Evolutionary conservation across 30 jellyfish, hydroid and myxozoan species (phyloP).

Genomic region (Aurelia sp.): DNA sequence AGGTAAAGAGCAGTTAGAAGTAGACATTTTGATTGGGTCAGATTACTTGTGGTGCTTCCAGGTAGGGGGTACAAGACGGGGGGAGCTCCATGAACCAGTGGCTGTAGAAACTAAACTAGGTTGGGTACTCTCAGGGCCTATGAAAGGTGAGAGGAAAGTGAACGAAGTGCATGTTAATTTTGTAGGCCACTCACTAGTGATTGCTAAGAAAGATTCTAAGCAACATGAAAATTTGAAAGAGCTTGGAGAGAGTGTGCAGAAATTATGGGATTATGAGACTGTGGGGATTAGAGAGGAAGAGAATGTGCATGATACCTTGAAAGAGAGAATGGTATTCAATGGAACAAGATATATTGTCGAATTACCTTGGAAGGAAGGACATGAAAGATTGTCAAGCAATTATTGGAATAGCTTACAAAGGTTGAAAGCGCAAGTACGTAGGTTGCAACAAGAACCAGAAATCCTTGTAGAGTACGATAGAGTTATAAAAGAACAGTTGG

Average conservation of each 20-base stretch:
- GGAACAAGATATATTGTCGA: constrained; percentile 4
- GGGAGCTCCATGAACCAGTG: neutral
- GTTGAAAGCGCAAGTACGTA: constrained; percentile 18
- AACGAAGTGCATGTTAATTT: neutral
- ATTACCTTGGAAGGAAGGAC: constrained; percentile 41
- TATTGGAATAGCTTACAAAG: constrained; percentile 4
- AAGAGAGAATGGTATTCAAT: neutral
- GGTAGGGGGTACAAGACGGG: neutral
- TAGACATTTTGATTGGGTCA: neutral
- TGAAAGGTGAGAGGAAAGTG: neutral
- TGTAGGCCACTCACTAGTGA: neutral
- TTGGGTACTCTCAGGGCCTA: neutral
- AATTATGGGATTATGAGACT: too few relatives aligned
- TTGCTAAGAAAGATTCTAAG: neutral
- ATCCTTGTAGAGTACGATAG: constrained; percentile 2
- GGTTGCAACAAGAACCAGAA: constrained; percentile 22
- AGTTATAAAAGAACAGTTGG: constrained; percentile 19
- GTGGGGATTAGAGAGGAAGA: too few relatives aligned
- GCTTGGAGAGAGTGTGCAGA: neutral
- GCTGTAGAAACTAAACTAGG: neutral
- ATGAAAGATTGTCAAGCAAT: constrained; percentile 7
- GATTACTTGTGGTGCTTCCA: neutral
- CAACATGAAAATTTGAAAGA: neutral
- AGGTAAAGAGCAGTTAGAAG: neutral
- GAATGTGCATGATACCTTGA: neutral